phyloP scores from a whole-genome alignment of 2,888 invertebrate species.

The Sesia apiformis region DNA sequence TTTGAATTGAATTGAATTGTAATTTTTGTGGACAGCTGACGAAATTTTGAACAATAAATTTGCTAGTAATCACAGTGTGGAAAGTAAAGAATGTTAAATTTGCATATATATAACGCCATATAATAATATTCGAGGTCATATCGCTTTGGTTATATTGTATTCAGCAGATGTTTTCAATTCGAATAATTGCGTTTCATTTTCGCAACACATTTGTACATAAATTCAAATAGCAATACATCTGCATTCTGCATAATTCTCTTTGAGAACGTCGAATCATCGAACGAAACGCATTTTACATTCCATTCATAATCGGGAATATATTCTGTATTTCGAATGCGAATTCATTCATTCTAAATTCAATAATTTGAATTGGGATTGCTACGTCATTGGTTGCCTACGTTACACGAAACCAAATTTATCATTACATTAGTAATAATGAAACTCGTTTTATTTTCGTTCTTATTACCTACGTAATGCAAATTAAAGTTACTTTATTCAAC shows the following conservation, averaged over 20 bases:
- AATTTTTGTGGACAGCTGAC: slow-evolving; percentile 23
- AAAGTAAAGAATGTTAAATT: no score
- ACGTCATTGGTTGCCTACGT: slow-evolving; percentile 31
- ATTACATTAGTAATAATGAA: background rate
- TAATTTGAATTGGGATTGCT: slow-evolving; percentile 48
- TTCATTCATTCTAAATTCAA: slow-evolving; percentile 47
- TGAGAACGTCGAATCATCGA: slow-evolving; percentile 30
- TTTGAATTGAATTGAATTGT: slow-evolving; percentile 23
- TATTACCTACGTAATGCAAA: background rate
- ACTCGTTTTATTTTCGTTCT: background rate
- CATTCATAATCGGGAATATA: slow-evolving; percentile 15
- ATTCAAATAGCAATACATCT: background rate
- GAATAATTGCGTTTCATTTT: background rate
- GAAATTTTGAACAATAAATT: background rate
- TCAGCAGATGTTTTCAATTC: background rate
- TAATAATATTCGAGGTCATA: background rate
- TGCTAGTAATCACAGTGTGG: no score
- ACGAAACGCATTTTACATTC: slow-evolving; percentile 24
- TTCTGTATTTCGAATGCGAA: slow-evolving; percentile 32
- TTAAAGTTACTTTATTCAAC: slow-evolving; percentile 1
- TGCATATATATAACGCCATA: no score
- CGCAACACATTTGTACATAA: background rate
- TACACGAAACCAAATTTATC: background rate
- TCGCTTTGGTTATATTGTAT: background rate
- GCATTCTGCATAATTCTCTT: background rate